Evolutionary conservation across 2,113 vertebrate species (phyloP), one percentile per base, ranked within the genome.

Genomic region (Phyllopteryx taeniolatus): DNA sequence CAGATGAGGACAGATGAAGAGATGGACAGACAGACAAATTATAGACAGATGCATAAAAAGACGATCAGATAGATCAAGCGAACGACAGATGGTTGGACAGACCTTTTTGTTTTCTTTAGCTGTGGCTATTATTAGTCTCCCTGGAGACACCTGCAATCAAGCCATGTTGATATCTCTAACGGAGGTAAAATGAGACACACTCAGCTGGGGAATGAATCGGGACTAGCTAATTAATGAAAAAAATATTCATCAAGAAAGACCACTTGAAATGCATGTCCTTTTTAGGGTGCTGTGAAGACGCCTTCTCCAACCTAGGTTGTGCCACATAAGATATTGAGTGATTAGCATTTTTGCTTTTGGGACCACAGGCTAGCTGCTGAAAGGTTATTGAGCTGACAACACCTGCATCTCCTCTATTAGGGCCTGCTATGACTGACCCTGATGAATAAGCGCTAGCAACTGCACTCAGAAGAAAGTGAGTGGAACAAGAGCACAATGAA

Each of bases 221-320:
- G 61, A 63, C 33, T 10, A 8, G 61, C 19, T 63, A 63, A 63
- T 63, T 43, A 63, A 63, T 63, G 61, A 43, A 42, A 63, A 27
- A 63, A n/a, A 62, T 62, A 62, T 62, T 62, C 2, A 62, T 39
- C 35, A 35, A 39, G 60, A 39, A 62, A 14, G 33, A 62, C 1
- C 17, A 19, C 60, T 62, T 62, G 15, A 61, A 61, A 39, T 20
- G 33, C 15, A 42, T 5, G 35, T 20, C 33, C 17, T 12, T 63
- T 63, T 63, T 42, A 20, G 20, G 61, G 17, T 12, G 35, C 35
- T 42, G 35, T 19, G 15, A 20, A 6, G 17, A 62, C 17, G 3
- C 20, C 61, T 20, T 39, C 60, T 39, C 20, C 35, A 42, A 63
- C 35, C 10, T 22, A 0, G 8, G 14, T 2, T 10, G 17, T 43